Base-by-base conservation (phyloP, 2,797 vertebrate genomes). In the Myioborus miniatus region DNA sequence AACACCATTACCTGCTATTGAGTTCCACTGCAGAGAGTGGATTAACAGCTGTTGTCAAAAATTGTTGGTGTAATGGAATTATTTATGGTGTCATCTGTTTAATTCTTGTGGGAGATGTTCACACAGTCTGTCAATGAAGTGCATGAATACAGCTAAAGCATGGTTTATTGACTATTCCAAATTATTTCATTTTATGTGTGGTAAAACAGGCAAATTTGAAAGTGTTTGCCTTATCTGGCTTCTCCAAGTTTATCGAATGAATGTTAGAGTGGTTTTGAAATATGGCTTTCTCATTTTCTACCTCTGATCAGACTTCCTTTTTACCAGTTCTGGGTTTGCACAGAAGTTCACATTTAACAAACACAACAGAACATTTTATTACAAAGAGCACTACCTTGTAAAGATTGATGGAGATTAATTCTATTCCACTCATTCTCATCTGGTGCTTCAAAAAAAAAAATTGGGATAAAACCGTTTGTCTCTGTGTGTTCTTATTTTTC, bases 1-100 rank as follows among this genome's bases (percentile, higher is more conserved):
- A 88, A 80, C 16, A 30, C 32, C 39, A 65, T 82, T 84, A 90
- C 80, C 70, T 95, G 59, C 52, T 83, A 90, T 67, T 77, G 83
- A 93, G 72, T 77, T 95, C 78, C 47, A 84, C 74, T 15, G 63
- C 1, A 0, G 46, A 89, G 47, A 86, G 34, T 62, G 58, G 67
- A 90, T 94, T 93, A 96, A 93, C 96, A 96, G 80, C 92, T 96
- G 95, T 92, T 93, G 92, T 95, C 86, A 96, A 81, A 92, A 95
- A 94, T 82, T 94, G 92, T 96, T 94, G 94, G 70, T 82, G 64
- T 95, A 96, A 96, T 94, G 78, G 89, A 96, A 95, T 96, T 96
- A 96, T 96, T 95, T 96, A 94, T 96, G 70, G 90, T 96, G 94
- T 96, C 94, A 92, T 94, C 92, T 96, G 95, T 92, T 94, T 84